A percentile compares a stretch with the other conserved stretches of the same genome.
These are phyloP conservation scores for Zingel zingel DNA, from an alignment of 2,113 vertebrate genomes.

Conservation along the genomic window DNA sequence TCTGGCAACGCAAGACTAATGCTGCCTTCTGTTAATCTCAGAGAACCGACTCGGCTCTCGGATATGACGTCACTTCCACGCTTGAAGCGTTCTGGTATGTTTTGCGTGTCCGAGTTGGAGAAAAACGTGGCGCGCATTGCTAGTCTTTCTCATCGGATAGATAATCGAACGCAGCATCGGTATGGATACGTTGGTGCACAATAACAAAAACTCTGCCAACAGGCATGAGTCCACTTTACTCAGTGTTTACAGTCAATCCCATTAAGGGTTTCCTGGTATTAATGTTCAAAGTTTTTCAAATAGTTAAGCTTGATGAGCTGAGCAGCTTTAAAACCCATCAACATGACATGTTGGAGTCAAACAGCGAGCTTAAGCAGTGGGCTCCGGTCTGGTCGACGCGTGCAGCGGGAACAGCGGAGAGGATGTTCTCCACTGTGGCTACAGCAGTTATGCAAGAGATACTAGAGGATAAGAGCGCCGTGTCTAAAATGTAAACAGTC, in stretches of 20 bases:
- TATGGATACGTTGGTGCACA: neutral
- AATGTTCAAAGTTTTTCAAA: neutral
- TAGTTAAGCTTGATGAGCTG: neutral
- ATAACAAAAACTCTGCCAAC: no score
- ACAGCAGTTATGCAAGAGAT: slow-evolving; percentile 3
- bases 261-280: neutral
- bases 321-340: neutral
- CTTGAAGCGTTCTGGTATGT: no score
- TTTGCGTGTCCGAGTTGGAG: no score
- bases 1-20: no score
- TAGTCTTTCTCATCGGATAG: no score
- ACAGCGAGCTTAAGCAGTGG: neutral
- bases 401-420: neutral
- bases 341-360: neutral
- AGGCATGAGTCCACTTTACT: neutral
- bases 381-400: neutral
- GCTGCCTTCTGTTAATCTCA: no score
- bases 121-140: no score
- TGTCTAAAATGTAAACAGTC: slow-evolving; percentile 9
- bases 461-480: neutral
- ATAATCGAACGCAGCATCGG: no score
- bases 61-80: no score
- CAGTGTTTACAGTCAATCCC: neutral
- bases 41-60: no score
- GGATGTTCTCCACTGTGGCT: slow-evolving; percentile 1